Base-by-base conservation (phyloP, 2,113 vertebrate species). In the Seriola rivoliana region DNA sequence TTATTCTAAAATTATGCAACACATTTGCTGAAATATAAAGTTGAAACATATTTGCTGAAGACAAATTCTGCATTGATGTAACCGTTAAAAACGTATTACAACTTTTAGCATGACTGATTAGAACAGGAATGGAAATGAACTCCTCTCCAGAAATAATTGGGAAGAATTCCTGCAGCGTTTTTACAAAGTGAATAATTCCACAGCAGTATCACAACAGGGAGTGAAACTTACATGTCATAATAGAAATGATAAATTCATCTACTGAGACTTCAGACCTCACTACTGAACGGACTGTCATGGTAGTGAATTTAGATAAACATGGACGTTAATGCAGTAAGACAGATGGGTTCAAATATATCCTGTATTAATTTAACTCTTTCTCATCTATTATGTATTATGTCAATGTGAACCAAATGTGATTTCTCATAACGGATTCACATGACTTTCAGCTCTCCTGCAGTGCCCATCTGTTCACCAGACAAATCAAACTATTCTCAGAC, bases 311-410 rank as follows among this genome's bases (percentile, higher is more conserved):
- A 62, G 23, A 82, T 82, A 84, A 67, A 79, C 76, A 83, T 32
- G 25, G 23, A 80, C 38, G 13, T 50, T 81, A 85, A 90, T 87
- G n/a, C 78, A 89, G 66, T 67, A 34, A 68, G 81, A 77, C 66
- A 57, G 67, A 25, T 32, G 12, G 55, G 62, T 23, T 77, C 29
- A 84, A 32, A 54, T 46, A 69, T 62, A 73, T 82, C 54, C 48
- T 89, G 64, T 44, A 80, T 72, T 71, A 60, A 87, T 75, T 68
- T 65, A 81, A 85, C 72, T 58, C 36, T 12, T 12, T 81, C 9
- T 78, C 55, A 83, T 82, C 32, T 55, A 89, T 88, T 81, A 92
- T 84, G 46, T 69, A 86, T 79, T 8, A 17, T 8, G 32, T 72
- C 14, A 13, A 29, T 42, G 9, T 42, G 40, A 10, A 42, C 40